phyloP scores from a whole-genome alignment of 2,113 vertebrate species.

The Gallinago undulata region DNA sequence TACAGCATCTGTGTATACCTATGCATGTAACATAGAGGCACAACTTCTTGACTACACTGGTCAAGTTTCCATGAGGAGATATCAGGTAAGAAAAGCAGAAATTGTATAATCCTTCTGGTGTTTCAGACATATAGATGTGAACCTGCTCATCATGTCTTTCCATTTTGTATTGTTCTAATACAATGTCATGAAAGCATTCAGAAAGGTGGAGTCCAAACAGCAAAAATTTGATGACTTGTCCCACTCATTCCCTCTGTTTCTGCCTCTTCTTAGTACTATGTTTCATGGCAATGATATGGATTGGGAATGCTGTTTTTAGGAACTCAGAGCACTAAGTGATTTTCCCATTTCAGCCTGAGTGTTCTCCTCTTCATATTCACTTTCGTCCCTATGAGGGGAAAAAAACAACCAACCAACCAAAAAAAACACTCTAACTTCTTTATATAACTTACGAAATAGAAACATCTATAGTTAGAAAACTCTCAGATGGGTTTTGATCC shows the following conservation, averaged over 20 bases:
- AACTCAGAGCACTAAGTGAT: neutral
- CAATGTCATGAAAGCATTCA: neutral
- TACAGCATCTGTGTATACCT: neutral
- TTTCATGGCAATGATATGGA: neutral
- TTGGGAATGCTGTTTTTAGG: neutral
- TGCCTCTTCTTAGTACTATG: neutral
- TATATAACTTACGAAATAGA: neutral
- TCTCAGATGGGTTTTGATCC: neutral
- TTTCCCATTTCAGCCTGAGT: neutral
- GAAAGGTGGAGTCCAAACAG: neutral
- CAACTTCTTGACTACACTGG: neutral
- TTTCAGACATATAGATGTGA: neutral
- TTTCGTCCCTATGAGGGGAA: neutral
- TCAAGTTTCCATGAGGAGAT: neutral
- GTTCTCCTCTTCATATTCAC: neutral
- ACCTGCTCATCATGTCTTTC: neutral
- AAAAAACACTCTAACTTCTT: neutral
- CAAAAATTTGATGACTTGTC: neutral
- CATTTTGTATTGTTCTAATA: neutral
- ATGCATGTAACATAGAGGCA: neutral
- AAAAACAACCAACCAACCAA: neutral
- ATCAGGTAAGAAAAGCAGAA: neutral
- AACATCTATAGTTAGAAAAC: neutral
- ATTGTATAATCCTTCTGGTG: neutral
- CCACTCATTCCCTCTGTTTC: neutral